Conservation (phyloP, 23 tunicate genomes). For the Ciona savignyi region DNA sequence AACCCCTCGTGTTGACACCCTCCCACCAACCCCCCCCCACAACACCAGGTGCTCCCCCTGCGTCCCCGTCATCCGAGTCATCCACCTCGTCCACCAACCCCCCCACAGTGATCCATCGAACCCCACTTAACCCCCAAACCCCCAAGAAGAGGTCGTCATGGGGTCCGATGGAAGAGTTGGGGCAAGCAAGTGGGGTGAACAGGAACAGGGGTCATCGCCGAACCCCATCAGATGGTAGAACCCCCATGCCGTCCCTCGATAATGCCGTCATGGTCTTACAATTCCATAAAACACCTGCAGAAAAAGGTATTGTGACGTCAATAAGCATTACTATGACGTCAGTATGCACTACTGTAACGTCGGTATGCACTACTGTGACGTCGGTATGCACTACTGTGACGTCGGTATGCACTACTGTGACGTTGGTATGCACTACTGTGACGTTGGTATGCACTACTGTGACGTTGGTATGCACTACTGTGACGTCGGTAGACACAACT, state of each 20-base stretch:
- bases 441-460: too few species aligned
- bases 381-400: too few species aligned
- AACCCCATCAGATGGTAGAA: conserved; percentile 84
- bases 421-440: too few species aligned
- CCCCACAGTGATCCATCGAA: conserved; percentile 10
- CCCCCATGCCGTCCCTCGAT: conserved; percentile 76
- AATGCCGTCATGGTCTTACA: conserved; percentile 72
- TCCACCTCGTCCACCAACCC: background rate
- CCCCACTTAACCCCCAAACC: background rate
- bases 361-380: too few species aligned
- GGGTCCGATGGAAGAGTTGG: conserved; percentile 74
- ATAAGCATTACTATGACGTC: too few species aligned
- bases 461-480: too few species aligned
- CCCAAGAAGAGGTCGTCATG: conserved; percentile 69
- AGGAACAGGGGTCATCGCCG: conserved; percentile 63
- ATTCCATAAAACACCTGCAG: conserved; percentile 72
- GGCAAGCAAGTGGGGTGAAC: background rate
- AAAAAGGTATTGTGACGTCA: too few species aligned
- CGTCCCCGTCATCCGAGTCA: background rate
- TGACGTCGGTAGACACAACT: too few species aligned
- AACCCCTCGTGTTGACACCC: too few species aligned
- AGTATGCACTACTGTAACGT: too few species aligned
- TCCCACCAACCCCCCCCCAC: too few species aligned
- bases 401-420: too few species aligned
- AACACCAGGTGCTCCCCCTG: background rate